A percentile compares a stretch with the other conserved stretches of the same genome.
phyloP scores from a whole-genome alignment of 2,797 vertebrate genomes.

The Intellagama lesueurii region DNA sequence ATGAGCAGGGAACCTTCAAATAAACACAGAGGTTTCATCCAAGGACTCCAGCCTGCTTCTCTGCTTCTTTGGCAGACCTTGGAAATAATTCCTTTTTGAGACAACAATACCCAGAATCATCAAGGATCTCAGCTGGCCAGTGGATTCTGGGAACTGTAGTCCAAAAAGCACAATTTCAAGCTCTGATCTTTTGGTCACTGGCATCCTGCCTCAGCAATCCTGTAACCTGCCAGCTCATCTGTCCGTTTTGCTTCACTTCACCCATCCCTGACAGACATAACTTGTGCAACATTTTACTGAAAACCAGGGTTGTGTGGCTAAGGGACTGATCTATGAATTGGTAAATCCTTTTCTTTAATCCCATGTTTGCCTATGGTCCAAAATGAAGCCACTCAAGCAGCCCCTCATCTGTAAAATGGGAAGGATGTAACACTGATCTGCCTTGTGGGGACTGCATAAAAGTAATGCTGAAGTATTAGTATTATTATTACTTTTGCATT shows the following conservation, averaged over 20 bases:
- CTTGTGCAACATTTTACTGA: not conserved
- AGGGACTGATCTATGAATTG: not conserved
- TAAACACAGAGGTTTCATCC: not conserved
- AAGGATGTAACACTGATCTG: not conserved
- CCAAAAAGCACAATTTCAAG: no score
- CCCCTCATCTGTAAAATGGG: not conserved
- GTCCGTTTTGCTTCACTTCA: conserved; percentile 15
- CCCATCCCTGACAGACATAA: not conserved
- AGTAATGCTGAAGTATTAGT: not conserved
- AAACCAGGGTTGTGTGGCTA: not conserved
- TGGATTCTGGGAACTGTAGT: no score
- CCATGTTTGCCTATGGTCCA: not conserved
- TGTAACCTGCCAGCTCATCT: not conserved
- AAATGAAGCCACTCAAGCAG: not conserved
- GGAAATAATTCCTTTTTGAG: no score
- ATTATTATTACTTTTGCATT: conserved; percentile 8
- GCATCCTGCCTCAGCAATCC: not conserved
- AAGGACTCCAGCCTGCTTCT: not conserved
- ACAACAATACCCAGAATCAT: no score
- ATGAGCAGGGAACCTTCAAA: not conserved
- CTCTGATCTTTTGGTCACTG: not conserved
- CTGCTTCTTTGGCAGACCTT: not conserved
- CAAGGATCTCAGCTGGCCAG: no score
- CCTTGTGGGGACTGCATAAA: not conserved
- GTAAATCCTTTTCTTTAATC: not conserved